These are phyloP conservation scores for Labia minor DNA, from an alignment of 2,888 invertebrate species.

Conservation along the genomic window DNA sequence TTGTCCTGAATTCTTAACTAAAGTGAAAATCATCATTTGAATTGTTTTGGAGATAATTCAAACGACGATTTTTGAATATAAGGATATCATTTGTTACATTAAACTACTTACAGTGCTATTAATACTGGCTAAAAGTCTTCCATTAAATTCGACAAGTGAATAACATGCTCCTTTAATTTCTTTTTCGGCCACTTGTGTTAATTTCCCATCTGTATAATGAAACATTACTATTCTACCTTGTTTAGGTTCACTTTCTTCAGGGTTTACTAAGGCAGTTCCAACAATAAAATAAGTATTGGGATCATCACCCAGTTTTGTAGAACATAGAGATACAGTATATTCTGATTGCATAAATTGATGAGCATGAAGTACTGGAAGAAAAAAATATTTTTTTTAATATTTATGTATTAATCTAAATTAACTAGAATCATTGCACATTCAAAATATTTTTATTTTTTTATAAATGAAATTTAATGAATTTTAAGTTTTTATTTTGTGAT, in stretches of 20 bases:
- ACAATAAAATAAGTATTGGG: conserved; percentile 84
- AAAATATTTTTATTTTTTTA: not conserved
- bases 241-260: conserved; percentile 93
- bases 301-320: conserved; percentile 84
- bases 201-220: conserved; percentile 78
- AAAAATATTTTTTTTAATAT: conserved; percentile 16
- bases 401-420: conserved; percentile 7
- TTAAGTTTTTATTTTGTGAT: too few species aligned
- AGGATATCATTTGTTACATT: too few species aligned
- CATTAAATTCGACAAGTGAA: conserved; percentile 86
- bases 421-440: not conserved
- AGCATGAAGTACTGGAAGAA: conserved; percentile 66
- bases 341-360: conserved; percentile 87
- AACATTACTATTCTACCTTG: conserved; percentile 83
- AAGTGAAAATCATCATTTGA: too few species aligned
- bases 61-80: too few species aligned
- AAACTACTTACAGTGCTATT: conserved; percentile 82
- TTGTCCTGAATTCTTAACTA: too few species aligned
- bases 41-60: too few species aligned
- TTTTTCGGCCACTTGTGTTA: conserved; percentile 81
- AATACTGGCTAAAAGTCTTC: conserved; percentile 87
- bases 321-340: conserved; percentile 81
- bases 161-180: conserved; percentile 95
- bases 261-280: conserved; percentile 87
- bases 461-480: too few species aligned